Conservation (phyloP, 2,888 invertebrate species). For the Agonopterix heracliana region DNA sequence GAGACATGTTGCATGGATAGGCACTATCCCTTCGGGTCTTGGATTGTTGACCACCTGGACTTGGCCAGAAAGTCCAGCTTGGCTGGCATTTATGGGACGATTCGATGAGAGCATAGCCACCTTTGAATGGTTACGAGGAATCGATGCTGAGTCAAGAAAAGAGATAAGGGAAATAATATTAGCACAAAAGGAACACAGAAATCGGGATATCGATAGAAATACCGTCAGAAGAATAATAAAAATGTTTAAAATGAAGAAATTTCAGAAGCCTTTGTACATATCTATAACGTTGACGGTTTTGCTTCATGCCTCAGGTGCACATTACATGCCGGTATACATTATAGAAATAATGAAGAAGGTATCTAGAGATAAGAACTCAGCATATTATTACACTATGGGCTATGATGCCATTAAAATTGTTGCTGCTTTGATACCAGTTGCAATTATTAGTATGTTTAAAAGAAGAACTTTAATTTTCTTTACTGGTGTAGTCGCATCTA, state of each 20-base stretch:
- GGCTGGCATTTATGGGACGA: constrained; percentile 19
- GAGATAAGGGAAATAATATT: constrained; percentile 16
- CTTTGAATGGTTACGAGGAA: constrained; percentile 18
- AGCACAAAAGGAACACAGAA: constrained; percentile 13
- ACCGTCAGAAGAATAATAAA: neutral
- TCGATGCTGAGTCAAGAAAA: constrained; percentile 10
- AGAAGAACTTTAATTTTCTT: neutral
- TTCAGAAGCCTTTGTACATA: too few species aligned
- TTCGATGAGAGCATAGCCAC: constrained; percentile 14
- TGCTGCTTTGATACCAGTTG: neutral
- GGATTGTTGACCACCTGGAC: constrained; percentile 9
- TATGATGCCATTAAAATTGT: neutral
- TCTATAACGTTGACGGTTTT: neutral
- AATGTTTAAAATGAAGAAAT: too few species aligned
- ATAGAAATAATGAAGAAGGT: neutral
- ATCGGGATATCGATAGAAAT: neutral
- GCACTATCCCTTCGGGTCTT: constrained; percentile 12
- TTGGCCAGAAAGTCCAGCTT: constrained; percentile 21
- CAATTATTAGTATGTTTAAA: neutral
- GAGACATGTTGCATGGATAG: constrained; percentile 16
- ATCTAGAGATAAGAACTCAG: neutral
- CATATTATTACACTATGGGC: neutral
- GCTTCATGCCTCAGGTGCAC: neutral
- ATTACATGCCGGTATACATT: neutral
- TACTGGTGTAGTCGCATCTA: neutral